Conservation (phyloP, 2,113 vertebrate species). For the Cranoglanis bouderius region DNA sequence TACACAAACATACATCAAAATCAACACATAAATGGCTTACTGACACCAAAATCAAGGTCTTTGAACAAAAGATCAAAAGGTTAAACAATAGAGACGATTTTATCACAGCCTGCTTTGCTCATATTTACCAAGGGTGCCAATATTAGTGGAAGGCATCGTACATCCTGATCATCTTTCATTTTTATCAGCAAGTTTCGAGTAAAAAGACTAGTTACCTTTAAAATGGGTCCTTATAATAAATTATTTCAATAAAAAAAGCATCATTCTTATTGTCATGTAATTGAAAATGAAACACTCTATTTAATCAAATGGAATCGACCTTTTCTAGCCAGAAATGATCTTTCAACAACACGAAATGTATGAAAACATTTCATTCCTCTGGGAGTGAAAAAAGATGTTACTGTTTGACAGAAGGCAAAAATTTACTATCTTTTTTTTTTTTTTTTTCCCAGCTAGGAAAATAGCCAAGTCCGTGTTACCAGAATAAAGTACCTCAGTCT, state of each 20-base stretch:
- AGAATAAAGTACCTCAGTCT: constrained; percentile 9
- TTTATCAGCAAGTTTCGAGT: background rate
- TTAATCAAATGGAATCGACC: background rate
- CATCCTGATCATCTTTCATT: background rate
- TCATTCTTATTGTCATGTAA: background rate
- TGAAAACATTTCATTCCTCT: background rate
- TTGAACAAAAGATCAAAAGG: too few relatives aligned
- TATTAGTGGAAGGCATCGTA: too few relatives aligned
- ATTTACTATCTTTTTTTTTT: background rate
- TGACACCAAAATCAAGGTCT: too few relatives aligned
- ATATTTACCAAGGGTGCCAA: too few relatives aligned
- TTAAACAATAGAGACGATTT: too few relatives aligned
- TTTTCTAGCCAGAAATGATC: background rate
- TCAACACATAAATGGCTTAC: too few relatives aligned
- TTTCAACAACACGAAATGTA: background rate
- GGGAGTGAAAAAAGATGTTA: background rate
- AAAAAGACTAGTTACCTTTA: background rate
- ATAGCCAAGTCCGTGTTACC: background rate
- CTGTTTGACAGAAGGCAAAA: background rate
- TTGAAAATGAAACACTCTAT: background rate
- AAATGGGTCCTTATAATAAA: background rate
- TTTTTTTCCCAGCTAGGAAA: background rate
- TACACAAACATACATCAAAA: too few relatives aligned
- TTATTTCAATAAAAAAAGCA: background rate
- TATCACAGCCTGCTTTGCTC: too few relatives aligned